phyloP scores from a whole-genome alignment of 2,113 vertebrate species.

The Lophura nycthemera region DNA sequence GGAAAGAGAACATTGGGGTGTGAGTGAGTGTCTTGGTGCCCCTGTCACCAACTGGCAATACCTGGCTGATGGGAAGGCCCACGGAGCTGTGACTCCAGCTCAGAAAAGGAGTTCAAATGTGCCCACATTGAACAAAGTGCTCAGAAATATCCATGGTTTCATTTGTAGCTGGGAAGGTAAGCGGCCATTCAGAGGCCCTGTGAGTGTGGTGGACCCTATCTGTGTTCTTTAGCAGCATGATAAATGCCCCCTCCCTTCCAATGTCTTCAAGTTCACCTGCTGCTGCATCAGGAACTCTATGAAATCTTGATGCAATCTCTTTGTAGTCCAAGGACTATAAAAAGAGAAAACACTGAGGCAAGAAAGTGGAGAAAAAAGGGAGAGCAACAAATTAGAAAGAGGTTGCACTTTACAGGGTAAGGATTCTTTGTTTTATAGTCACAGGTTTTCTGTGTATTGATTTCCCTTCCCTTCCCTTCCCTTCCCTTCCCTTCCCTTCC shows the following conservation, averaged over 20 bases:
- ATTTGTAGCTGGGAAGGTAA: neutral
- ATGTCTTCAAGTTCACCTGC: neutral
- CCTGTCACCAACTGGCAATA: rapidly evolving
- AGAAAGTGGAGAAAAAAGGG: neutral
- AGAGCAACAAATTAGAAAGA: neutral
- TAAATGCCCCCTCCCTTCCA: neutral
- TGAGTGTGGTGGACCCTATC: rapidly evolving
- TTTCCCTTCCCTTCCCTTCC: no score
- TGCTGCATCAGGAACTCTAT: neutral
- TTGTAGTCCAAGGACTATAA: neutral
- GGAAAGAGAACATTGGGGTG: neutral
- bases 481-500: no score
- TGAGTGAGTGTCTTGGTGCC: neutral
- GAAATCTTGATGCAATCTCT: neutral
- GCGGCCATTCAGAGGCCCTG: rapidly evolving
- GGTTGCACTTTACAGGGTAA: rapidly evolving
- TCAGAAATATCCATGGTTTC: neutral
- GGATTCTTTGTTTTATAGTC: neutral
- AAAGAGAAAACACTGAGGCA: neutral
- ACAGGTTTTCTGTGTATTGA: neutral
- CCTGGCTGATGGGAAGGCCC: neutral
- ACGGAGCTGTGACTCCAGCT: rapidly evolving
- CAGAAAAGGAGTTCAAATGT: neutral
- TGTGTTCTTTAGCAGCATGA: no score
- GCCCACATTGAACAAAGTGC: rapidly evolving